Evolutionary conservation across 2,888 invertebrate genomes (phyloP).

Genomic region (Drosophila anomalata): DNA sequence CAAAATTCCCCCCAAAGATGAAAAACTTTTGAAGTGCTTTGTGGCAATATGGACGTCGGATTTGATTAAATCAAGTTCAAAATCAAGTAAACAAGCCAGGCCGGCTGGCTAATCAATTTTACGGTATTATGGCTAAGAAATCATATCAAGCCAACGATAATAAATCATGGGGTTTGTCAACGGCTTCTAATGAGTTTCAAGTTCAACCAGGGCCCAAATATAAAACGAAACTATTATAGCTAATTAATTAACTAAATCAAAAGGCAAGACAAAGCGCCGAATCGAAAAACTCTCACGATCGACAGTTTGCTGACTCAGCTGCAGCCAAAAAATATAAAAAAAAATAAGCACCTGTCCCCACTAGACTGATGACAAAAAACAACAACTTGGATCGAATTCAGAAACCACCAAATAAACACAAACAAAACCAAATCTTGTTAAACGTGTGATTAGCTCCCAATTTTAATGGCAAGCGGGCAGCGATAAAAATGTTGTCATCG

Average conservation of each 20-base stretch:
- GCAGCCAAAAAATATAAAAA: slow-evolving; percentile 30
- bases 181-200: slow-evolving; percentile 3
- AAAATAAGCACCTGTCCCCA: slow-evolving; percentile 42
- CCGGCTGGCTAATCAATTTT: neutral
- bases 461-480: slow-evolving; percentile 61
- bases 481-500: slow-evolving; percentile 48
- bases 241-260: slow-evolving; percentile 39
- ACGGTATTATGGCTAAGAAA: neutral
- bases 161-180: neutral
- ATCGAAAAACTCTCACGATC: slow-evolving; percentile 69
- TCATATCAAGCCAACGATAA: neutral
- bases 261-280: slow-evolving; percentile 25
- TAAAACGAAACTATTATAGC: slow-evolving; percentile 37
- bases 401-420: slow-evolving; percentile 32
- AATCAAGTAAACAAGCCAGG: neutral
- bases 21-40: neutral
- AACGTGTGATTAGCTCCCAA: slow-evolving; percentile 61
- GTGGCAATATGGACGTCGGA: neutral
- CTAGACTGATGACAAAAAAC: slow-evolving; percentile 8
- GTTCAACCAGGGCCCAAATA: slow-evolving; percentile 3
- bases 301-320: slow-evolving; percentile 60
- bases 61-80: slow-evolving; percentile 4
- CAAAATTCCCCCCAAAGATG: neutral
- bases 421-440: slow-evolving; percentile 41
- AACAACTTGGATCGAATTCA: slow-evolving; percentile 22